A percentile compares a stretch with the other conserved stretches of the same genome.
phyloP scores from a whole-genome alignment of 2,113 vertebrate genomes.

The Ramphastos sulfuratus region DNA sequence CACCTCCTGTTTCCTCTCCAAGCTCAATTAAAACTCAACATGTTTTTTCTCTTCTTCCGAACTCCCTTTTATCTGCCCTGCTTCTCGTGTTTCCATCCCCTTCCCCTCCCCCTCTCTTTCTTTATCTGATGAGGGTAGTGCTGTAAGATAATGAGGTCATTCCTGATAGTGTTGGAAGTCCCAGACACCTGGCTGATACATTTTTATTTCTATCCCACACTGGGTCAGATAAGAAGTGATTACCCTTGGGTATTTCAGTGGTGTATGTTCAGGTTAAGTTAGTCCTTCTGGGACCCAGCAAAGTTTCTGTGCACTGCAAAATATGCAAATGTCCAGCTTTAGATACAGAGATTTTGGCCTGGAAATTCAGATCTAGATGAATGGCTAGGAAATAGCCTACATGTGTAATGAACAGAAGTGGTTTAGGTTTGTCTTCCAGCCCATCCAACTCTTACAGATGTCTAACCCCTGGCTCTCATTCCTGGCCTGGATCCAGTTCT shows the following conservation, averaged over 20 bases:
- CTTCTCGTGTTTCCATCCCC: neutral
- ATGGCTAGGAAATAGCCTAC: neutral
- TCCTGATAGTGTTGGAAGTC: slow-evolving; percentile 41
- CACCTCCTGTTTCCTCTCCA: slow-evolving; percentile 35
- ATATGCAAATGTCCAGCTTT: neutral
- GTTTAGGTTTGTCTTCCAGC: slow-evolving; percentile 28
- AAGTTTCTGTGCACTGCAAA: neutral
- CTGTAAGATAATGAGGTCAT: slow-evolving; percentile 53
- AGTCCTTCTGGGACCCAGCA: neutral
- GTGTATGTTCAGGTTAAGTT: neutral
- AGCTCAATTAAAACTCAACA: slow-evolving; percentile 37
- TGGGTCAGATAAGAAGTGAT: slow-evolving; percentile 18
- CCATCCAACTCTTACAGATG: slow-evolving; percentile 27
- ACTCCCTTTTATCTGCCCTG: slow-evolving; percentile 41
- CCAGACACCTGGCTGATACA: slow-evolving; percentile 29
- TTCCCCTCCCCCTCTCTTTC: neutral
- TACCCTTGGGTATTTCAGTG: neutral
- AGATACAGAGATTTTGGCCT: neutral
- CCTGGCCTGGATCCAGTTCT: slow-evolving; percentile 18
- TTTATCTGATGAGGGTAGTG: slow-evolving; percentile 24
- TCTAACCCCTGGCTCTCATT: neutral
- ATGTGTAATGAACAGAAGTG: neutral
- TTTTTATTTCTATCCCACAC: neutral
- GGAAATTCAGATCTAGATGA: neutral
- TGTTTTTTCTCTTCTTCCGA: slow-evolving; percentile 24